Evolutionary conservation across 2,888 invertebrate species (phyloP), one percentile per base, ranked within the genome.

Genomic region (Epistrophe eligans): DNA sequence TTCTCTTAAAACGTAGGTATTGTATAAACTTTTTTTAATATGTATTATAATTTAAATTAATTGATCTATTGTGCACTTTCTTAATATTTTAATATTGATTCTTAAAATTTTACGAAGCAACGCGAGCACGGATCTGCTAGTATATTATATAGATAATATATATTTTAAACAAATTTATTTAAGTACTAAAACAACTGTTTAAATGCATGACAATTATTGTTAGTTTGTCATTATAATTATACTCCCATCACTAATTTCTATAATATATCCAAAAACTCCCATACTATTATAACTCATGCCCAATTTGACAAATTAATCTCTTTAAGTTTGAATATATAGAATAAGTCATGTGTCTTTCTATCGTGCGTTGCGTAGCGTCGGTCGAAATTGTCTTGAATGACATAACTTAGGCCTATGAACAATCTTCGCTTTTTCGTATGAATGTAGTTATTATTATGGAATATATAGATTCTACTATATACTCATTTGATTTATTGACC

Each of bases 251-350:
- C 7, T 45, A 52, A 79, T 15, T 45, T 67, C 55, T 62, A n/a
- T 57, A 57, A 52, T n/a, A 0, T 17, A 57, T 48, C 40, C 6
- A 48, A 52, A 66, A 66, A 71, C 76, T 71, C 72, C n/a, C 45
- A n/a, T n/a, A 45, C n/a, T 13, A 45, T n/a, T 13, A 45, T n/a
- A n/a, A n/a, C 7, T 72, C 48, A 72, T 13, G 24, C n/a, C 13
- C 76, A 9, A 72, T 84, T n/a, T 84, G 84, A 84, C 84, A 84
- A 77, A 84, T 84, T 80, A 77, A 84, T 84, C 80, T 77, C 60
- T 52, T 45, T 24, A 67, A 67, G 50, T 50, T 67, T 67, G 38
- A 38, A 50, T 58, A 38, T 11, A 32, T 8, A 48, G n/a, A 32
- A 67, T 38, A 67, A 32, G 50, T 43, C 50, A 35, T 50, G 70